Percentiles rank a stretch among this genome's conserved stretches.
Conservation (phyloP, 2,888 invertebrate genomes). For the Eilema griseolum region DNA sequence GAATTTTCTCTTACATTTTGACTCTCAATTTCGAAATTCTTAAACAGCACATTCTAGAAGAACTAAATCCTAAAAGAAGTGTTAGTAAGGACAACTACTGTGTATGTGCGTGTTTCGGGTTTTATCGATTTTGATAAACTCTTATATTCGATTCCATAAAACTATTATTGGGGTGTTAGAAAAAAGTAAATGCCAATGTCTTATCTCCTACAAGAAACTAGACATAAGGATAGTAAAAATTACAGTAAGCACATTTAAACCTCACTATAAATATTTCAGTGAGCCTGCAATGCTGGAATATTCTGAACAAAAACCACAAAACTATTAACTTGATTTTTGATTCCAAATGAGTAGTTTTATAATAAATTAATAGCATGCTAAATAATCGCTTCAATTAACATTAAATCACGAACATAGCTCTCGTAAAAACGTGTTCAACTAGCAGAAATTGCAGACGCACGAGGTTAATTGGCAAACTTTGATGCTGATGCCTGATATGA, state of each 20-base stretch:
- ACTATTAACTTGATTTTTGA: background rate
- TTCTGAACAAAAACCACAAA: background rate
- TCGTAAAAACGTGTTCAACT: slow-evolving; percentile 50
- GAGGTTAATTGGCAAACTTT: slow-evolving; percentile 49
- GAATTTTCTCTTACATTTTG: background rate
- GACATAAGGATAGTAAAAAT: no score
- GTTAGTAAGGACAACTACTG: background rate
- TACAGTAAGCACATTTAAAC: no score
- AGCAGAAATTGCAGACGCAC: slow-evolving; percentile 45
- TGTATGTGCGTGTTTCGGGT: background rate
- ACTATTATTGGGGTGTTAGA: background rate
- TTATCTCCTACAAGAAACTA: no score
- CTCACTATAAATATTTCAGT: no score
- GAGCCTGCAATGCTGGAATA: no score
- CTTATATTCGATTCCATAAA: background rate
- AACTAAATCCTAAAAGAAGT: background rate
- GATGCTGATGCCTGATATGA: slow-evolving; percentile 40
- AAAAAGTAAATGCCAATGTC: background rate
- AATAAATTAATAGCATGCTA: background rate
- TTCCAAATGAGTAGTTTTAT: background rate
- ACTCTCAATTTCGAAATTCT: background rate
- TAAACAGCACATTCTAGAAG: background rate
- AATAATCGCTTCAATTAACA: slow-evolving; percentile 34
- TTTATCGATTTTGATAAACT: background rate
- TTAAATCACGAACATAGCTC: slow-evolving; percentile 28